phyloP scores from a whole-genome alignment of 1,140 invertebrate species.

The Plodia interpunctella region DNA sequence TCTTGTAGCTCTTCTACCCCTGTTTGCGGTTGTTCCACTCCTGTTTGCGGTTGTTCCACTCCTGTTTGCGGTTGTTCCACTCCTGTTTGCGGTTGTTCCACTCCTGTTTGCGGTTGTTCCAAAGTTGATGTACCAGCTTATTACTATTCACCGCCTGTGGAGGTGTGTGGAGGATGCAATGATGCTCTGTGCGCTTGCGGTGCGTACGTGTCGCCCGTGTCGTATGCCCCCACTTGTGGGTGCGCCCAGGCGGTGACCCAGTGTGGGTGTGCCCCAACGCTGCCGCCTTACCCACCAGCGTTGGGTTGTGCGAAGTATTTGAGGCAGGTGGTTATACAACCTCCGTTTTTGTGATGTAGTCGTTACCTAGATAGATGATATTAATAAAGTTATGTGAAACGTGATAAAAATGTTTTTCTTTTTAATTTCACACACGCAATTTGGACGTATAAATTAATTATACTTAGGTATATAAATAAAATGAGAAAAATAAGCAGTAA shows the following conservation, averaged over 20 bases:
- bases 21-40: neutral
- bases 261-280: slow-evolving; percentile 13
- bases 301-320: slow-evolving; percentile 17
- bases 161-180: neutral
- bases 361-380: no score
- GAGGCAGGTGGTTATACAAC: slow-evolving; percentile 18
- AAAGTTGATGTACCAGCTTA: neutral
- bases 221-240: neutral
- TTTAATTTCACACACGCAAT: no score
- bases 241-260: neutral
- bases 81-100: no score
- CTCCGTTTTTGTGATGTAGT: slow-evolving; percentile 15
- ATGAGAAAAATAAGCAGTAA: no score
- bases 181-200: neutral
- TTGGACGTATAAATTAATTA: no score
- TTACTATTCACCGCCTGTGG: neutral
- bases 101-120: neutral
- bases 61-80: neutral
- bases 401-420: no score
- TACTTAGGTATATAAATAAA: no score
- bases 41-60: neutral
- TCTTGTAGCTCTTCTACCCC: neutral
- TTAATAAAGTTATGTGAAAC: no score
- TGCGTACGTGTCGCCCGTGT: neutral
- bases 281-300: slow-evolving; percentile 16